Evolutionary conservation across 2,888 invertebrate species (phyloP).

Genomic region (Onthophagus sagittarius): DNA sequence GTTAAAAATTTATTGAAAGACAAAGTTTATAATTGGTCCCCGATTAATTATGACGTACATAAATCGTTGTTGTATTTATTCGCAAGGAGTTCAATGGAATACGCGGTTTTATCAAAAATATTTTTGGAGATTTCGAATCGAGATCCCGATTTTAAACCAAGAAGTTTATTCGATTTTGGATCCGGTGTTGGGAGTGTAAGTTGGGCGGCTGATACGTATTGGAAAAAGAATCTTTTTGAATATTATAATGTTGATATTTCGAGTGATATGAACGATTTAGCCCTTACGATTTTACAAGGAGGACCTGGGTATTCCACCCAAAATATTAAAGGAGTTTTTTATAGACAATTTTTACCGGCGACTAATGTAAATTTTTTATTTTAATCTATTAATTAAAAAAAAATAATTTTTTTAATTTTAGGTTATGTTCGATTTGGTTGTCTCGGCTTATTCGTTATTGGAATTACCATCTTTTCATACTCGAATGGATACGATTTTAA

Average conservation of each 20-base stretch:
- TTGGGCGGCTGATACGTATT: slow-evolving; percentile 76
- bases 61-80: slow-evolving; percentile 69
- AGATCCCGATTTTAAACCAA: slow-evolving; percentile 67
- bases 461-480: slow-evolving; percentile 67
- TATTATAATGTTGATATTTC: slow-evolving; percentile 84
- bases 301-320: slow-evolving; percentile 61
- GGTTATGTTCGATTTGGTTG: slow-evolving; percentile 73
- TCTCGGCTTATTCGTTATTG: slow-evolving; percentile 76
- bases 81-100: slow-evolving; percentile 69
- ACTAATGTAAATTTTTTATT: slow-evolving; percentile 45
- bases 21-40: slow-evolving; percentile 69
- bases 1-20: slow-evolving; percentile 57
- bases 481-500: slow-evolving; percentile 67
- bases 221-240: slow-evolving; percentile 71
- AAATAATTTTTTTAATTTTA: slow-evolving; percentile 36
- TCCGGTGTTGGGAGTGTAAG: slow-evolving; percentile 84
- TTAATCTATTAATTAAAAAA: neutral
- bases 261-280: slow-evolving; percentile 75
- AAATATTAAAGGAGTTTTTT: slow-evolving; percentile 61
- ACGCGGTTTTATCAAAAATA: slow-evolving; percentile 65
- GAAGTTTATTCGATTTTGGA: slow-evolving; percentile 84
- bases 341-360: slow-evolving; percentile 79
- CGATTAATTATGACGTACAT: slow-evolving; percentile 64
- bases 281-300: slow-evolving; percentile 64
- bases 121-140: slow-evolving; percentile 68